A percentile compares a stretch with the other conserved stretches of the same genome.
These are phyloP conservation scores for Acanthurus tractus DNA, from an alignment of 2,797 vertebrate species.

Conservation along the genomic window DNA sequence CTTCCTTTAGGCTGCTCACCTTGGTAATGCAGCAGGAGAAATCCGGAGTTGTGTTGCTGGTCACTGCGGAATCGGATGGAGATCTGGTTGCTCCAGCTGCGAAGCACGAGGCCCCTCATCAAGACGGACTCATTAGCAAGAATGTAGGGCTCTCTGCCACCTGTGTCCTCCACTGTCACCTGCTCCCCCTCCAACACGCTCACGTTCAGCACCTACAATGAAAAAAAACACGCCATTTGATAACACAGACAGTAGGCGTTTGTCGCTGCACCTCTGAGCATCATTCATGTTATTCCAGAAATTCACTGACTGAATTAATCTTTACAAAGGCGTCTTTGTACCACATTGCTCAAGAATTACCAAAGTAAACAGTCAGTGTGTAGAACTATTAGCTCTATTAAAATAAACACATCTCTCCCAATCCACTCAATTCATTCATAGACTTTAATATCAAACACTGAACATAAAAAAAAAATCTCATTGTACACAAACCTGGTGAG, in stretches of 20 bases:
- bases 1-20: conserved; percentile 80
- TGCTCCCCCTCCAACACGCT: conserved; percentile 90
- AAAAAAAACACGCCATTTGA: background rate
- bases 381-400: background rate
- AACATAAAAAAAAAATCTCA: background rate
- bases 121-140: conserved; percentile 94
- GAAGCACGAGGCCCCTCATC: conserved; percentile 91
- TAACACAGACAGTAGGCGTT: conserved; percentile 17
- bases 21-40: conserved; percentile 92
- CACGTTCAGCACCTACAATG: conserved; percentile 91
- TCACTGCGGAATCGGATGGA: conserved; percentile 90
- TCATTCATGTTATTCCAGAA: background rate
- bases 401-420: conserved; percentile 10
- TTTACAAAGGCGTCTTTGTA: conserved; percentile 20
- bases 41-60: conserved; percentile 82
- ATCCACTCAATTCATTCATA: background rate
- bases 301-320: conserved; percentile 1
- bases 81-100: conserved; percentile 95
- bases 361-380: background rate
- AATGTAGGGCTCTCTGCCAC: conserved; percentile 88
- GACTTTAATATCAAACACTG: background rate
- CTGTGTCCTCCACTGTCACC: conserved; percentile 90
- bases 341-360: background rate
- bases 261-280: background rate
- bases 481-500: conserved; percentile 11